Evolutionary conservation across 53 echinoderm and acorn worm species (phyloP).

Genomic region (Crossaster papposus): DNA sequence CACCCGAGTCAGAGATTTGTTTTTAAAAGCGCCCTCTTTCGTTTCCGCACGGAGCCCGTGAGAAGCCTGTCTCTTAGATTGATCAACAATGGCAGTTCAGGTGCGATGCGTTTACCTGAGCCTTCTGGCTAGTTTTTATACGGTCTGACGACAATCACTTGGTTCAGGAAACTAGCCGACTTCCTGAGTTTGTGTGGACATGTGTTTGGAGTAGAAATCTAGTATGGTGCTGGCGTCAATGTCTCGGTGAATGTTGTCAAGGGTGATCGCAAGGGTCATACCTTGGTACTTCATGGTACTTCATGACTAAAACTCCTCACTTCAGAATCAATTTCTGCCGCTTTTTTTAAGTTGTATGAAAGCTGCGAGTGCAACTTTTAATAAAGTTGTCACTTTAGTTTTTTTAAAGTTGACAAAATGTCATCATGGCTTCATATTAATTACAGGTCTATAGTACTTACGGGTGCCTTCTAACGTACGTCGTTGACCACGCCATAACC

Average conservation of each 20-base stretch:
- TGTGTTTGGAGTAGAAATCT: neutral
- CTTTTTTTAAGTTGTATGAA: too few relatives aligned
- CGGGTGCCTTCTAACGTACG: too few relatives aligned
- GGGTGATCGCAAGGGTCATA: neutral
- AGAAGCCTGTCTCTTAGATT: neutral
- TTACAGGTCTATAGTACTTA: too few relatives aligned
- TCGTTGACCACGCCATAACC: too few relatives aligned
- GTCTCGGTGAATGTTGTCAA: neutral
- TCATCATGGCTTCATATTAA: too few relatives aligned
- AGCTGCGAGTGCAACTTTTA: too few relatives aligned
- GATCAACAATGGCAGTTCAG: slow-evolving; percentile 3
- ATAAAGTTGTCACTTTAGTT: too few relatives aligned
- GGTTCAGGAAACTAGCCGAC: neutral
- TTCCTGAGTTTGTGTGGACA: neutral
- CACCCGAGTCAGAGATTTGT: too few relatives aligned
- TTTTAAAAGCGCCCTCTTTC: neutral
- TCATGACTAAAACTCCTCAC: neutral
- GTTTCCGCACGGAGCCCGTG: neutral
- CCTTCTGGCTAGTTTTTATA: neutral
- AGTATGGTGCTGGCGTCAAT: neutral
- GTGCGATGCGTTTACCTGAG: neutral
- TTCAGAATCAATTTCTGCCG: neutral
- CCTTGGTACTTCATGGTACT: neutral
- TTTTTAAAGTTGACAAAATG: too few relatives aligned
- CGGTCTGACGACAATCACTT: neutral